Base-by-base conservation (phyloP, 2,888 invertebrate genomes). In the Callyntrura guangdongensis region DNA sequence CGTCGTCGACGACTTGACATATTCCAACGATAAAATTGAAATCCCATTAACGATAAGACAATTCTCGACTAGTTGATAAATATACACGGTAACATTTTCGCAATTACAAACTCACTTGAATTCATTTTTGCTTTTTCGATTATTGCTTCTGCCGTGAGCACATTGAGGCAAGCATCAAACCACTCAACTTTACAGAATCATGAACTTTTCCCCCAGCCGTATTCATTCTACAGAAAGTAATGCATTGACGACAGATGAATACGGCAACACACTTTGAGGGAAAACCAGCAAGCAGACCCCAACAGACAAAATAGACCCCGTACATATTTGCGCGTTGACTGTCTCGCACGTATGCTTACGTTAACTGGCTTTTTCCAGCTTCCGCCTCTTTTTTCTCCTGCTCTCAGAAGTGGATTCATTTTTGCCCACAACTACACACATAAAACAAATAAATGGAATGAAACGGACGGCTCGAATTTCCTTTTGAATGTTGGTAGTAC, bases 391-490 rank as follows among this genome's bases (percentile, higher is more conserved):
- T 17, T 17, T 59, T 49, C 79, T 77, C 25, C 11, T 4, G 27
- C 64, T 86, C 49, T 79, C 27, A 56, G 45, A 64, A 81, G 36
- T 81, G 87, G 81, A 87, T 87, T 87, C 87, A 87, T 87, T 87
- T 87, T 79, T 67, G 81, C 69, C 81, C 79, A 49, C 87, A 87
- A 87, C 87, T 81, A 64, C 79, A 59, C 67, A 67, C 87, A 87
- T 87, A 87, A 87, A 87, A 87, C 87, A 81, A 87, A 87, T 87
- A 86, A 86, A 86, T 86, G 86, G 86, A 86, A 86, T 86, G 86
- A 79, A 86, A 86, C 86, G 81, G 79, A 81, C 79, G 79, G 74
- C 86, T 27, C 36, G 56, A 81, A 87, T 69, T 87, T 87, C 81
- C 69, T 25, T 81, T 81, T 61, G 22, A 64, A 87, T 53, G 20